Conservation (phyloP, 2,888 invertebrate genomes). For the Nephrotoma guestfalica region DNA sequence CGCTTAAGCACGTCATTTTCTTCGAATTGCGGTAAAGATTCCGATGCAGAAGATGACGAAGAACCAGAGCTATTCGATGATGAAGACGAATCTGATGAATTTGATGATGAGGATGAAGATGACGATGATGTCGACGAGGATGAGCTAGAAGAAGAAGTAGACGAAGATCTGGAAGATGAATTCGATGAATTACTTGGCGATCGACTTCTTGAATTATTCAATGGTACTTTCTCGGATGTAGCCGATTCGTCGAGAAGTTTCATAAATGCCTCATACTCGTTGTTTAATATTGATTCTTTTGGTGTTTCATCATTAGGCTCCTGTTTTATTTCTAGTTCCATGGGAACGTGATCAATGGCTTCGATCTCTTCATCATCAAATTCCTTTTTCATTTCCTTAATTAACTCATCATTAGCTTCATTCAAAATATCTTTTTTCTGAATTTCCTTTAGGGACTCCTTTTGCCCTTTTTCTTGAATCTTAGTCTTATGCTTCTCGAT, state of each 20-base stretch:
- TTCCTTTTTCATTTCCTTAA: not conserved
- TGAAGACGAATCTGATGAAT: not conserved
- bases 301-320: not conserved
- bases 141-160: not conserved
- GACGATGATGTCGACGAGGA: not conserved
- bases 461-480: not conserved
- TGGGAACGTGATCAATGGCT: not conserved
- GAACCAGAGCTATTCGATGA: not conserved
- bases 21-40: not conserved
- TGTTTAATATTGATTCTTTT: not conserved
- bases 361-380: not conserved
- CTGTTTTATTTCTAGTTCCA: not conserved
- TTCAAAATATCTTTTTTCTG: not conserved
- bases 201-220: not conserved
- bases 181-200: not conserved
- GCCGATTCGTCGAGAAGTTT: not conserved
- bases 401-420: not conserved
- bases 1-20: not conserved
- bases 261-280: not conserved
- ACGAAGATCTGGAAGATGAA: not conserved
- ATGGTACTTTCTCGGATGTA: not conserved
- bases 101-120: not conserved
- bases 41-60: not conserved
- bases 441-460: not conserved
- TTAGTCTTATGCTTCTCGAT: not conserved